A percentile compares a stretch with the other conserved stretches of the same genome.
These are phyloP conservation scores for Cichladusa arquata DNA, from an alignment of 2,113 vertebrate genomes.

Conservation along the genomic window DNA sequence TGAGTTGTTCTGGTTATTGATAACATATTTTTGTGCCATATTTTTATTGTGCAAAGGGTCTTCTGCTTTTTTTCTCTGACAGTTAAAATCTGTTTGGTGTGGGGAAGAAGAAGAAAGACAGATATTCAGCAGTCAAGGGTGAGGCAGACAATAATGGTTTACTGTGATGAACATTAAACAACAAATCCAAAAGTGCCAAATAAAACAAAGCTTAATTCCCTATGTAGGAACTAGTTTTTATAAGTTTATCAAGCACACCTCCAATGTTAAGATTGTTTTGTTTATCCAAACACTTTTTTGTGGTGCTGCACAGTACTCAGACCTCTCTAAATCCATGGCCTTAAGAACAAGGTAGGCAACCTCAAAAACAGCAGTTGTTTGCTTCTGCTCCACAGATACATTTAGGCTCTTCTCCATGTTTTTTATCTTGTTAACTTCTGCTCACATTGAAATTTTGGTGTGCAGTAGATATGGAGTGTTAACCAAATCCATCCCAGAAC, in stretches of 20 bases:
- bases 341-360: background rate
- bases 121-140: background rate
- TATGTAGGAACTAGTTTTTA: background rate
- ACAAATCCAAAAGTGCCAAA: background rate
- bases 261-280: background rate
- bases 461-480: background rate
- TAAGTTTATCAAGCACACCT: background rate
- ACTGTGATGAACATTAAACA: background rate
- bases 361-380: background rate
- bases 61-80: background rate
- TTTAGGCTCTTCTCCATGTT: background rate
- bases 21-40: fast-evolving
- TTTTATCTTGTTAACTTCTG: background rate
- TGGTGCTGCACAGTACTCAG: background rate
- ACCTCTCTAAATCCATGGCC: background rate
- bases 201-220: background rate
- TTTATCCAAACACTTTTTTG: background rate
- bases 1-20: background rate
- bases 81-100: background rate
- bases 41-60: fast-evolving
- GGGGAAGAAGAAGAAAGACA: background rate
- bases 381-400: background rate
- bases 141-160: background rate
- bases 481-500: background rate
- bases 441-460: background rate